These are phyloP conservation scores for Streptopelia turtur DNA, from an alignment of 2,797 vertebrate genomes.

Conservation along the genomic window DNA sequence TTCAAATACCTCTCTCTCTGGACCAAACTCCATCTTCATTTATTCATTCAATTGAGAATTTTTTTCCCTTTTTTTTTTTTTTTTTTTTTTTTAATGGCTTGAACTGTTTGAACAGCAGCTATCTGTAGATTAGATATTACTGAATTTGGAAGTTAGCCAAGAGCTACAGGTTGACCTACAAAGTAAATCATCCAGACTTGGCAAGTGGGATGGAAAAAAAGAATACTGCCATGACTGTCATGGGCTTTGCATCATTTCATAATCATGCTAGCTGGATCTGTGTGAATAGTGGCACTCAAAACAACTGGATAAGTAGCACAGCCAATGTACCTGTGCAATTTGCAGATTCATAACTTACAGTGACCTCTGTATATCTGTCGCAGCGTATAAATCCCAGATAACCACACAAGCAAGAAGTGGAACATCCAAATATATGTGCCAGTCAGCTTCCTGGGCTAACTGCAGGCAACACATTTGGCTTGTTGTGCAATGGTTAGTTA, in stretches of 20 bases:
- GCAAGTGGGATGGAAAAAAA: not conserved
- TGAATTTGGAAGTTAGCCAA: not conserved
- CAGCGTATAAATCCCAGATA: not conserved
- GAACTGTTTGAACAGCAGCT: not conserved
- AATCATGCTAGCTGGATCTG: not conserved
- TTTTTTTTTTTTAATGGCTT: not conserved
- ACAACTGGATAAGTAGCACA: not conserved
- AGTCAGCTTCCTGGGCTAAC: not conserved
- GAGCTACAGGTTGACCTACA: not conserved
- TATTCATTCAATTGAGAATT: not conserved
- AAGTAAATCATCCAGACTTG: not conserved
- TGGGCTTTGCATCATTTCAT: not conserved
- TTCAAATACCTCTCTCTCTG: not conserved
- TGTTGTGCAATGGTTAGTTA: not conserved
- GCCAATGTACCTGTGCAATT: not conserved
- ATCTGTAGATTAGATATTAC: slow-evolving; percentile 6
- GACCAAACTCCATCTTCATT: not conserved
- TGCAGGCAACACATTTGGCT: not conserved
- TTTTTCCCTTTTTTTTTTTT: not conserved
- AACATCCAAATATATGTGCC: not conserved
- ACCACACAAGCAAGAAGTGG: not conserved
- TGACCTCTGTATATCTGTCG: not conserved
- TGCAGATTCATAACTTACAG: not conserved
- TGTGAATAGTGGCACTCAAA: not conserved
- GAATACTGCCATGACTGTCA: not conserved